Percentiles rank a stretch among this genome's conserved stretches.
phyloP scores from a whole-genome alignment of 2,888 invertebrate species.

The Perizoma flavofasciatum region DNA sequence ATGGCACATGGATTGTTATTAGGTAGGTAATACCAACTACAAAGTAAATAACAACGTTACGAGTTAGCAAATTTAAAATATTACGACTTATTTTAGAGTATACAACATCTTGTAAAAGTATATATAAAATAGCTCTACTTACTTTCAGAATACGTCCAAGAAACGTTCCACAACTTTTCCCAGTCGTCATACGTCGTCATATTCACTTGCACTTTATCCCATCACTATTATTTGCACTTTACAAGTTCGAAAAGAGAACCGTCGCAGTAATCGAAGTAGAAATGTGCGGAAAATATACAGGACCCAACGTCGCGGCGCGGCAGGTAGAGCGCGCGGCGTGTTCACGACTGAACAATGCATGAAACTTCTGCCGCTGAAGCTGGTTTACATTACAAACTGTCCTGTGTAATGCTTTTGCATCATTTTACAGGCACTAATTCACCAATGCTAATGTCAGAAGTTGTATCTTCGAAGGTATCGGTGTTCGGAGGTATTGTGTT shows the following conservation, averaged over 20 bases:
- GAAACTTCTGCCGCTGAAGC: conserved; percentile 7
- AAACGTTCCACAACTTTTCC: conserved; percentile 40
- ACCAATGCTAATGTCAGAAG: not conserved
- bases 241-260: conserved; percentile 5
- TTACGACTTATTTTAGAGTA: too few relatives aligned
- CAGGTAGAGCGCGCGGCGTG: conserved; percentile 13
- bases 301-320: conserved; percentile 1
- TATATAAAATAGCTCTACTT: conserved; percentile 9
- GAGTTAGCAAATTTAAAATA: too few relatives aligned
- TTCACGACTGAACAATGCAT: conserved; percentile 16
- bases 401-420: not conserved
- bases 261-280: not conserved
- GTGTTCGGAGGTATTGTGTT: too few relatives aligned
- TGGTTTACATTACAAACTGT: not conserved
- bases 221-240: conserved; percentile 14
- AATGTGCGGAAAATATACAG: not conserved
- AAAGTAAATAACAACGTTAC: too few relatives aligned
- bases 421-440: not conserved
- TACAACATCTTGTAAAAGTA: not conserved
- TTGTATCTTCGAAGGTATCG: too few relatives aligned
- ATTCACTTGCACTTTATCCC: conserved; percentile 19
- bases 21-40: too few relatives aligned
- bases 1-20: too few relatives aligned
- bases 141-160: conserved; percentile 38
- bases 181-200: conserved; percentile 34